These are phyloP conservation scores for Drosophila emarginata DNA, from an alignment of 2,888 invertebrate genomes.

Conservation along the genomic window DNA sequence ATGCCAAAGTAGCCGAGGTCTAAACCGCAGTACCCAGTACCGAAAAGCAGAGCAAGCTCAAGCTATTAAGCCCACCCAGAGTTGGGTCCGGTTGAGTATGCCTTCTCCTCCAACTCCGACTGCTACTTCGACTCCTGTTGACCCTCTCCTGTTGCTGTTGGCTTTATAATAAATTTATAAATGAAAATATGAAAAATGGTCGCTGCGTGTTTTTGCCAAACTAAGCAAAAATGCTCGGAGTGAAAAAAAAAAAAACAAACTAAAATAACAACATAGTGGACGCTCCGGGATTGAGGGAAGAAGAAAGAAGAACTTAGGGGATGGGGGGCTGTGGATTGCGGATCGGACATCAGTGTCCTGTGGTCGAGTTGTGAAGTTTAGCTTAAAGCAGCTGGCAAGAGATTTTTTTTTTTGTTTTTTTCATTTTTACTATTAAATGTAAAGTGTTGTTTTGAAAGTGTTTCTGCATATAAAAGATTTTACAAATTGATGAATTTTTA, in stretches of 20 bases:
- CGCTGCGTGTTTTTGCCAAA: slow-evolving; percentile 76
- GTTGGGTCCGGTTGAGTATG: slow-evolving; percentile 3
- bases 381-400: slow-evolving; percentile 29
- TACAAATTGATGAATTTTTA: slow-evolving; percentile 1
- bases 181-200: slow-evolving; percentile 78
- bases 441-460: slow-evolving; percentile 7
- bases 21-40: slow-evolving; percentile 57
- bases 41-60: slow-evolving; percentile 41
- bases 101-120: background rate
- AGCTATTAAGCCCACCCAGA: slow-evolving; percentile 68
- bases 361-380: slow-evolving; percentile 34
- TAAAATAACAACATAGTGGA: slow-evolving; percentile 19
- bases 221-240: slow-evolving; percentile 58
- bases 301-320: slow-evolving; percentile 24
- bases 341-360: slow-evolving; percentile 52
- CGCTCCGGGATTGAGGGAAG: slow-evolving; percentile 21
- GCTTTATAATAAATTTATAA: slow-evolving; percentile 78
- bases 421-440: background rate
- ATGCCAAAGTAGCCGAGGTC: slow-evolving; percentile 73
- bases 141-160: slow-evolving; percentile 43
- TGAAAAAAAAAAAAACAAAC: slow-evolving; percentile 12
- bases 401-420: background rate
- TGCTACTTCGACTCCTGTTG: slow-evolving; percentile 23
- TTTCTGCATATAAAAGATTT: background rate
- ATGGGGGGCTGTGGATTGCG: slow-evolving; percentile 11